Conservation (phyloP, 2,888 invertebrate species). For the Pycnomerus fuliginosus region DNA sequence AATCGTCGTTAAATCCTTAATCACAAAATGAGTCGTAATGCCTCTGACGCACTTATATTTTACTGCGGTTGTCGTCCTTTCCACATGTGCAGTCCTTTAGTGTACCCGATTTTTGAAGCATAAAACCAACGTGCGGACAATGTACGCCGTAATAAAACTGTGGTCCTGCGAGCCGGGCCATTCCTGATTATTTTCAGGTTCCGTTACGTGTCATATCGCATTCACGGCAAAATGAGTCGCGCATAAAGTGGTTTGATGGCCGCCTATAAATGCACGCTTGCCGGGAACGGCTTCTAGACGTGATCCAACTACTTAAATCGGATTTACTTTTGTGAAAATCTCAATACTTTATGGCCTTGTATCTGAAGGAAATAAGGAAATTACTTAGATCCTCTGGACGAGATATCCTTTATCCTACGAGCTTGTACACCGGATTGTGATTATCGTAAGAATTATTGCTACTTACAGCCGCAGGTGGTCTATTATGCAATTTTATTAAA, state of each 20-base stretch:
- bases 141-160: background rate
- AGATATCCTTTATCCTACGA: background rate
- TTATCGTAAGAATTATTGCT: too few species aligned
- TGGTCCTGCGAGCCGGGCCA: constrained; percentile 3
- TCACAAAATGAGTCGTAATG: too few species aligned
- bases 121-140: background rate
- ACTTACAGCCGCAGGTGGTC: too few species aligned
- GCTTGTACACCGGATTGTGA: too few species aligned
- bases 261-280: constrained; percentile 33
- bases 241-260: constrained; percentile 35
- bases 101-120: background rate
- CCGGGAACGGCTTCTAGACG: constrained; percentile 33
- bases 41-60: too few species aligned
- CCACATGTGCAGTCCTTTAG: too few species aligned
- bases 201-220: constrained; percentile 34
- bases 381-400: constrained; percentile 1
- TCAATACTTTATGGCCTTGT: constrained; percentile 19
- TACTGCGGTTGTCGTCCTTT: too few species aligned
- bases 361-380: constrained; percentile 11
- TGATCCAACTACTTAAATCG: constrained; percentile 34
- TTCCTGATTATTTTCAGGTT: constrained; percentile 21
- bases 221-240: constrained; percentile 32
- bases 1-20: too few species aligned
- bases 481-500: too few species aligned
- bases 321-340: constrained; percentile 19